Evolutionary conservation across 2,888 invertebrate species (phyloP), one percentile per base, ranked within the genome.

Genomic region (Lochmaea capreae): DNA sequence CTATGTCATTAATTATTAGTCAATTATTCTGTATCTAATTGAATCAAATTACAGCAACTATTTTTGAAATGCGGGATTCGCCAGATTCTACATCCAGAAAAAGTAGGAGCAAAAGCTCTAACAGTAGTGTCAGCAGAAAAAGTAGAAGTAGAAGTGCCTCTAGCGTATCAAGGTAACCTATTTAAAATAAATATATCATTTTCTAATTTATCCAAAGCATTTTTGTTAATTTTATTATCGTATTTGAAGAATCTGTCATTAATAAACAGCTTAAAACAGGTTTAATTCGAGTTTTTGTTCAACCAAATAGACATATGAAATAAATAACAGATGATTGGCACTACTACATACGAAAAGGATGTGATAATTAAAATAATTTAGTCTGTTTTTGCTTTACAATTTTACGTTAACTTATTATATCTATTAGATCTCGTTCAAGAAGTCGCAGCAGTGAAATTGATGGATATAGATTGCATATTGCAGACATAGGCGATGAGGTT

Each of bases 401-500:
- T 14, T 57, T 57, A 57, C 14, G 9, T 33, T 26, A 69, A 69
- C 9, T 54, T 26, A 10, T 54, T 61, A 59, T 62, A 18, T 62
- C 58, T 11, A 9, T 58, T 11, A 83, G 87, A 58, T 87, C 87
- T 54, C 81, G 87, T 76, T 87, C 87, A 6, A 79, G 87, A 68
- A 87, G 86, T 70, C 82, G 83, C 67, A 86, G 86, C 70, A 83
- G 84, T 73, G 86, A 87, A 54, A 82, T 84, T 10, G 88, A 88
- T 77, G 88, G 87, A 12, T 87, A 87, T 74, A 81, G 89, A 62
- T 84, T 90, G 67, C 89, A 90, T 80, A 89, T 89, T 73, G 89
- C 89, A 39, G 90, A 90, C 83, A 87, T 90, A 72, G 88, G 89
- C n/a, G 87, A 89, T 72, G 88, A 89, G 76, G 87, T 88, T 5